A percentile compares a stretch with the other conserved stretches of the same genome.
Conservation (phyloP, 2,113 vertebrate genomes). For the Corythoichthys haematopterus region DNA sequence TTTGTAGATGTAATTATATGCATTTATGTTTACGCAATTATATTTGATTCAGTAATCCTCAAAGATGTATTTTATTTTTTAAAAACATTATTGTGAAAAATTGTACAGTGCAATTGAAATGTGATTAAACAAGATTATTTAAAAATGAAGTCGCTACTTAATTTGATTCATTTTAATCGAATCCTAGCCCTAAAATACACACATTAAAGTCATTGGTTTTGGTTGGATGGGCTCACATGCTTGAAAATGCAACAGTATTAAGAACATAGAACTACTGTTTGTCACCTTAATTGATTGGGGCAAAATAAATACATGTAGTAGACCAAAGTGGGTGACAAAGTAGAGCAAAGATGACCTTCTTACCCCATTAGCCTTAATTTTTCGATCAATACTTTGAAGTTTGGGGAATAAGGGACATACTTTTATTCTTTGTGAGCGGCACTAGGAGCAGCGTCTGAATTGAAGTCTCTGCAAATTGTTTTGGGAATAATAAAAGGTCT, state of each 20-base stretch:
- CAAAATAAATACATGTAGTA: slow-evolving; percentile 36
- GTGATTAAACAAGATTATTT: too few relatives aligned
- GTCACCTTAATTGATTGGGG: slow-evolving; percentile 27
- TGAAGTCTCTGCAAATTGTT: slow-evolving; percentile 54
- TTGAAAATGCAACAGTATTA: neutral
- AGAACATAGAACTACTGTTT: neutral
- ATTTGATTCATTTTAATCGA: too few relatives aligned
- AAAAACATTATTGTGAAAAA: too few relatives aligned
- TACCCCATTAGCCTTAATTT: slow-evolving; percentile 33
- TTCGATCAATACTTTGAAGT: slow-evolving; percentile 48
- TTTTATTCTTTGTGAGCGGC: slow-evolving; percentile 37
- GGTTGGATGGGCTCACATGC: neutral
- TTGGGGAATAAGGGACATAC: slow-evolving; percentile 41
- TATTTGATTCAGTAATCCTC: too few relatives aligned
- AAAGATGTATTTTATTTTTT: too few relatives aligned
- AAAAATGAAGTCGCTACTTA: too few relatives aligned
- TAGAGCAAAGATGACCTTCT: slow-evolving; percentile 33
- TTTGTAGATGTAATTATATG: too few relatives aligned
- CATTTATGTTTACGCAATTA: too few relatives aligned
- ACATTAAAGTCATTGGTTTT: neutral
- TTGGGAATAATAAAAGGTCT: slow-evolving; percentile 56
- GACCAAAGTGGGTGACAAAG: slow-evolving; percentile 21
- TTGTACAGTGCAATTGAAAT: too few relatives aligned
- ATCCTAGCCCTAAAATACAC: too few relatives aligned
- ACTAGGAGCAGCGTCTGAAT: slow-evolving; percentile 32